Percentiles rank a stretch among this genome's conserved stretches.
phyloP scores from a whole-genome alignment of 2,888 invertebrate species.

The Amorpha juglandis region DNA sequence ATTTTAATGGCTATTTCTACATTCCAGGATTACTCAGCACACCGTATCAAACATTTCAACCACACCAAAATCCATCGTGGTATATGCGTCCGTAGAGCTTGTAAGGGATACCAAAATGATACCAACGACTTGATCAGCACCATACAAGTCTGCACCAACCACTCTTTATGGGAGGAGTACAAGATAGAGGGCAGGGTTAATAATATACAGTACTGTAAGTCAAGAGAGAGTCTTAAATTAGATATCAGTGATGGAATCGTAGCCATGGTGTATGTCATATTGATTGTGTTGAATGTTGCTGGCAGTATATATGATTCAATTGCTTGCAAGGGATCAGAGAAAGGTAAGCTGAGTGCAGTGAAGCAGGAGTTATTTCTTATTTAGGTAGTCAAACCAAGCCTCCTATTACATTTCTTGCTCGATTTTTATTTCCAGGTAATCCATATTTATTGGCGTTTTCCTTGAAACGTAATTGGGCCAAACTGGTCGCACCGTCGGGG shows the following conservation, averaged over 20 bases:
- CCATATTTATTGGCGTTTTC: constrained; percentile 68
- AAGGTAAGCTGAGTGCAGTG: too few relatives aligned
- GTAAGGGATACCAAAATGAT: constrained; percentile 47
- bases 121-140: constrained; percentile 46
- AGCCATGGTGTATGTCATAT: constrained; percentile 55
- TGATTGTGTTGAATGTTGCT: constrained; percentile 59
- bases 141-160: constrained; percentile 70
- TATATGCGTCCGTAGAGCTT: constrained; percentile 63
- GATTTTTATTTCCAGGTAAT: constrained; percentile 57
- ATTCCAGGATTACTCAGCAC: constrained; percentile 67
- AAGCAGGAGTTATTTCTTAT: too few relatives aligned
- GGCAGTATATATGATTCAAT: constrained; percentile 66
- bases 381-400: too few relatives aligned
- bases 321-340: constrained; percentile 35
- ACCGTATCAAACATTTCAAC: constrained; percentile 68
- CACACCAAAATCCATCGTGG: constrained; percentile 73
- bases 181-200: constrained; percentile 57
- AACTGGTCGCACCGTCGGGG: constrained; percentile 57
- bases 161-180: constrained; percentile 60
- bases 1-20: too few relatives aligned
- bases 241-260: constrained; percentile 37
- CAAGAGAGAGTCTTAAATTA: constrained; percentile 41
- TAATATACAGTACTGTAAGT: constrained; percentile 61
- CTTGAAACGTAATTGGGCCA: constrained; percentile 65
- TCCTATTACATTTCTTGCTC: too few relatives aligned